Evolutionary conservation across 2,888 invertebrate genomes (phyloP).

Genomic region (Cistogaster globosa): DNA sequence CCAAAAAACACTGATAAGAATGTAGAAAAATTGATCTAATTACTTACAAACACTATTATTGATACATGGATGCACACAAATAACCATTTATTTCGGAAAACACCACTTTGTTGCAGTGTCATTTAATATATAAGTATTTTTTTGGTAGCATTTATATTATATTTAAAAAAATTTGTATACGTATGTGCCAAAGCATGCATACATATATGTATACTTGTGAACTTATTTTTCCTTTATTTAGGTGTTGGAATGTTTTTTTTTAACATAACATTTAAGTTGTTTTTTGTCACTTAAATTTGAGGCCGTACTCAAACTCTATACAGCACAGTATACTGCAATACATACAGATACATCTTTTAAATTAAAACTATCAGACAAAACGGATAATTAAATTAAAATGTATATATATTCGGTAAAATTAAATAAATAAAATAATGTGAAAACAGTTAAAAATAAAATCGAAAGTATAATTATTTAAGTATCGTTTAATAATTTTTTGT

Average conservation of each 20-base stretch:
- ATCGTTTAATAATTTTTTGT: too few species aligned
- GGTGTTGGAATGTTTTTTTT: neutral
- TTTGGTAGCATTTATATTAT: neutral
- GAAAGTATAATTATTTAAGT: too few species aligned
- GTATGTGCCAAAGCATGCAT: too few species aligned
- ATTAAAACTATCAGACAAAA: constrained; percentile 1
- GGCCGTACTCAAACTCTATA: neutral
- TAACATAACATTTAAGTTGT: constrained; percentile 57
- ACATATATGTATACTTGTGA: neutral
- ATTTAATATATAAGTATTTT: constrained; percentile 31
- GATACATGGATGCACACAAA: neutral
- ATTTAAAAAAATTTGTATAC: too few species aligned
- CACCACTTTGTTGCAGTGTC: constrained; percentile 41
- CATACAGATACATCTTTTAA: neutral
- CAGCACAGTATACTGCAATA: too few species aligned
- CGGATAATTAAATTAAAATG: too few species aligned
- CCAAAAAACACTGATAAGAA: neutral
- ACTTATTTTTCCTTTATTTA: neutral
- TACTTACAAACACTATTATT: constrained; percentile 33
- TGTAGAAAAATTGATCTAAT: neutral
- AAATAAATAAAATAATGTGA: too few species aligned
- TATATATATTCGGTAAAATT: too few species aligned
- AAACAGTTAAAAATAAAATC: too few species aligned
- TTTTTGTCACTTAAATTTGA: constrained; percentile 53
- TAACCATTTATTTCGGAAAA: constrained; percentile 29